A percentile compares a stretch with the other conserved stretches of the same genome.
phyloP scores from a whole-genome alignment of 2,113 vertebrate species.

The Thermophis baileyi region DNA sequence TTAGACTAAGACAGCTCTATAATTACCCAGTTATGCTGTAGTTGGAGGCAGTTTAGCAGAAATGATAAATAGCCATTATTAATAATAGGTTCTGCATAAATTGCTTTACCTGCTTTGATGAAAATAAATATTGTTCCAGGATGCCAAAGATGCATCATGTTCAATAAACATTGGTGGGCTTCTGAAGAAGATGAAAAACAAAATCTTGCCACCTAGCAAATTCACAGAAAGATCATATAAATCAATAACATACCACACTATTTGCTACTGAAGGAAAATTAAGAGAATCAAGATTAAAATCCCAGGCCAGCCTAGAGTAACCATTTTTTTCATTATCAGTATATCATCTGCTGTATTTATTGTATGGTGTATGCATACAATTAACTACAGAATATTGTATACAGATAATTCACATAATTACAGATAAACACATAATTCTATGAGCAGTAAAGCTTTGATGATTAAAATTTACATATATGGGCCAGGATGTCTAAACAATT shows the following conservation, averaged over 20 bases:
- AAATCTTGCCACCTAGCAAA: neutral
- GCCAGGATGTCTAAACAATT: neutral
- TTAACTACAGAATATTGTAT: neutral
- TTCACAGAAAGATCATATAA: neutral
- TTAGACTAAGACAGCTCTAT: neutral
- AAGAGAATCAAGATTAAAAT: neutral
- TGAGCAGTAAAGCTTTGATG: neutral
- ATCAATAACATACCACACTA: neutral
- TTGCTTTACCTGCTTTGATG: neutral
- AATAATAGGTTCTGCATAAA: neutral
- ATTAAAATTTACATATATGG: neutral
- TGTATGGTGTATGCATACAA: neutral
- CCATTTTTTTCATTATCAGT: neutral
- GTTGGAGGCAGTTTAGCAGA: neutral
- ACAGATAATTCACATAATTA: neutral
- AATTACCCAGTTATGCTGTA: neutral
- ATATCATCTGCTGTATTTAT: neutral
- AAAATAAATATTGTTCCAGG: neutral
- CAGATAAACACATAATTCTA: too few relatives aligned
- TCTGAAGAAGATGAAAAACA: neutral
- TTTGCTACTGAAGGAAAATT: neutral
- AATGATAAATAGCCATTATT: neutral
- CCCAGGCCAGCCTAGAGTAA: neutral
- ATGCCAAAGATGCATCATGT: neutral
- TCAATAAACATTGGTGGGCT: slow-evolving; percentile 25